Evolutionary conservation across 2,797 vertebrate species (phyloP), one percentile per base, ranked within the genome.

Genomic region (Centropyge bicolor): DNA sequence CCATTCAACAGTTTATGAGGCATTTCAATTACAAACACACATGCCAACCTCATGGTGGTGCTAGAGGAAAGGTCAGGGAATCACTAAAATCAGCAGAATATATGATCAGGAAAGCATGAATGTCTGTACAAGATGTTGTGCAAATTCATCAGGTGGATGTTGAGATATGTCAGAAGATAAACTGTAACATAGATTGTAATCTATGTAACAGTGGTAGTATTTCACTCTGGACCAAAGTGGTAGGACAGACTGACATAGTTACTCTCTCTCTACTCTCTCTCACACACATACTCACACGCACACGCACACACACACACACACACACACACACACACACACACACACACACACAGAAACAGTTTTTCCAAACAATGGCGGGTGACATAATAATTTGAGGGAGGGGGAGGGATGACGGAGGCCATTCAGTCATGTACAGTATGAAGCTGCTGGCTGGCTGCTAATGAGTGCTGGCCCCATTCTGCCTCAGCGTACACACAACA

Each of bases 401-500:
- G 52, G 46, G 48, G 22, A 19, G 59, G 76, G 68, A 19, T 46
- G 81, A 70, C 77, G 70, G 69, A 70, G 74, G 70, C 82, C 79
- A 57, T 84, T 86, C 86, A 77, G 69, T 85, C 74, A 77, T 76
- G 86, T 91, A 86, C 86, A 90, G 86, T 78, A 77, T 48, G 77
- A 85, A 82, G 82, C 84, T 86, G 76, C 70, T 45, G 55, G 70
- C 76, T 69, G 76, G 77, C 76, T 74, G 83, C 83, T 92, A 90
- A 94, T 92, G 90, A 92, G 84, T 49, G 0, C 82, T 86, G 91
- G 88, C 87, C 89, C 62, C 86, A 88, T 92, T 92, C 76, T 72
- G 55, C 22, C 63, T 80, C 68, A 17, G 57, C 52, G 13, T 73
- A 48, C 80, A 69, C 72, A 83, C 76, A 83, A 78, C 85, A 70